Evolutionary conservation across 1,140 invertebrate genomes (phyloP).

Genomic region (Archivesica marissinica): DNA sequence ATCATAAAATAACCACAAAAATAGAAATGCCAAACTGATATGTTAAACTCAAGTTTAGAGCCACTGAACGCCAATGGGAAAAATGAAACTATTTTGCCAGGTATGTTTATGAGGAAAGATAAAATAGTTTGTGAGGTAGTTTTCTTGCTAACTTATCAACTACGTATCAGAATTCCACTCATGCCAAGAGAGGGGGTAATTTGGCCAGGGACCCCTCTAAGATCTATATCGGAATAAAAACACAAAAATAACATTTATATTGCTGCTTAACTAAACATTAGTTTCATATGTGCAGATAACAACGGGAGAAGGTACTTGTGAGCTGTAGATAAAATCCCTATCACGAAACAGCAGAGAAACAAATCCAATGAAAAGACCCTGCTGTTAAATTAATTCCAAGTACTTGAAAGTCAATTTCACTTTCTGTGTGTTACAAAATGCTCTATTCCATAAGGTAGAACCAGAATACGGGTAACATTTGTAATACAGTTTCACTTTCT

Average conservation of each 20-base stretch:
- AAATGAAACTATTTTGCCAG: conserved; percentile 60
- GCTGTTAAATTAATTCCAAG: conserved; percentile 23
- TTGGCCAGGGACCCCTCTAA: conserved; percentile 51
- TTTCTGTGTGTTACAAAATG: too few species aligned
- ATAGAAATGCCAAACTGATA: conserved; percentile 51
- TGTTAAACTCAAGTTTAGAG: conserved; percentile 40
- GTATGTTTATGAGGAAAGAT: conserved; percentile 53
- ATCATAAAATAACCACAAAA: conserved; percentile 49
- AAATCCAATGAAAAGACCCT: not conserved
- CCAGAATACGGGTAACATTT: not conserved
- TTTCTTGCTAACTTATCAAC: conserved; percentile 43
- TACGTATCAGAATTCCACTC: conserved; percentile 49
- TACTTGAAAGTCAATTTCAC: not conserved
- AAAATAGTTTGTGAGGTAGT: conserved; percentile 42
- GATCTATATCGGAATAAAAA: conserved; percentile 53
- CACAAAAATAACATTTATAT: conserved; percentile 62
- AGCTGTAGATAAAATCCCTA: conserved; percentile 42
- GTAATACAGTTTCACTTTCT: not conserved
- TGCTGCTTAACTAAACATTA: conserved; percentile 57
- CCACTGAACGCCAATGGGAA: conserved; percentile 43
- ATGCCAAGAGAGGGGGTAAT: conserved; percentile 58
- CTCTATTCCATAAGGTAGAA: too few species aligned
- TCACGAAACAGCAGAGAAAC: conserved; percentile 30
- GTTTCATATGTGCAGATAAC: conserved; percentile 51
- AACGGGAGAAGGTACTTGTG: conserved; percentile 20